Evolutionary conservation across 2,797 vertebrate species (phyloP), one percentile per base, ranked within the genome.

Genomic region (Euthynnus affinis): DNA sequence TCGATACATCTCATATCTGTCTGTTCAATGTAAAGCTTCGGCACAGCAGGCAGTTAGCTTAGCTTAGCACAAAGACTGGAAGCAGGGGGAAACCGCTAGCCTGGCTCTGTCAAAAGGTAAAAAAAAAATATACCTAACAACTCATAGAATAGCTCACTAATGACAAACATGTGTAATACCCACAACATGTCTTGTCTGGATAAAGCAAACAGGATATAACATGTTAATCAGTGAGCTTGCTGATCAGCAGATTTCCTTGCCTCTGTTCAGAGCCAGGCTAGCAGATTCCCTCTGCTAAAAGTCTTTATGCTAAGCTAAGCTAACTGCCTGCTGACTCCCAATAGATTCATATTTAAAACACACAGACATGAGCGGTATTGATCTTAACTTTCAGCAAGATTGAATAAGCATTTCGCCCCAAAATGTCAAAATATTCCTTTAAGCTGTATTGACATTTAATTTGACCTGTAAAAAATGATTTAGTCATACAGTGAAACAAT

Each of bases 381-480:
- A 65, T 64, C 63, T 32, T 29, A 62, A 59, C 4, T 60, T 0
- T 29, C 10, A 0, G 25, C 22, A 20, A 25, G 1, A 46, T 46
- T 3, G 2, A 51, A 53, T 4, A 22, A 66, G 1, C 9, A 23
- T 56, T 64, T 40, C 8, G n/a, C 9, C 8, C 44, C 15, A 37
- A 64, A 68, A 18, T 69, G 55, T 52, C 40, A 14, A 29, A 74
- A 34, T n/a, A 44, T 48, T 82, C 13, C 23, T 61, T 80, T 51
- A 49, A 7, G 6, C 40, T 42, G 7, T 37, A 1, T 6, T 9
- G 8, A 3, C 7, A 9, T 4, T 0, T 5, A 37, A 9, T 49
- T 12, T 48, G 1, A 40, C 23, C 40, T 2, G 7, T 12, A 49
- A 14, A 14, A 67, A 22, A 10, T 12, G 23, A 70, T 37, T 9